Evolutionary conservation across 2,888 invertebrate species (phyloP).

Genomic region (Lithophane semibrunnea): DNA sequence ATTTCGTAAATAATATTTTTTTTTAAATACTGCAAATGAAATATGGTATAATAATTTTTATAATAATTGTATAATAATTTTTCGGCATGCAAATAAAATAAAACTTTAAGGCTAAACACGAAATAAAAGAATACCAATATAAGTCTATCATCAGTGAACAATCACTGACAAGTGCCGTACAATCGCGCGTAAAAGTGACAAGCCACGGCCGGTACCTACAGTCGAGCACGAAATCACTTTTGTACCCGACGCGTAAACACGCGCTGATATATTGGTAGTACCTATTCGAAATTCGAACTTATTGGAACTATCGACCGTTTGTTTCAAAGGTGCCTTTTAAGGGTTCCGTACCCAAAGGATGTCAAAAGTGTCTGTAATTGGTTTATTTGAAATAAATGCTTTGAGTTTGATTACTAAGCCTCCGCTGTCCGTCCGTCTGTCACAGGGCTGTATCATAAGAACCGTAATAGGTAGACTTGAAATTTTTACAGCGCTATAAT

Average conservation of each 20-base stretch:
- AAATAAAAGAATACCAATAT: slow-evolving; percentile 25
- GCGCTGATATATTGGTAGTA: slow-evolving; percentile 59
- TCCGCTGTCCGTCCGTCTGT: too few relatives aligned
- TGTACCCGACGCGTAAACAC: slow-evolving; percentile 64
- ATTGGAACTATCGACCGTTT: slow-evolving; percentile 59
- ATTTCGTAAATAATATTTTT: too few relatives aligned
- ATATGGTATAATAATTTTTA: too few relatives aligned
- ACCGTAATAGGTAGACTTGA: neutral
- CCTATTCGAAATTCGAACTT: slow-evolving; percentile 20
- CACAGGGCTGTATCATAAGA: neutral
- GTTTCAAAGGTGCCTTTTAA: slow-evolving; percentile 57
- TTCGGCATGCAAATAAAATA: neutral
- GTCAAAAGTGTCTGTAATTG: neutral
- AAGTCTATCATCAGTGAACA: slow-evolving; percentile 50
- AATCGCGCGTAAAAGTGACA: slow-evolving; percentile 63
- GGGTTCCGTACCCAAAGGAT: neutral
- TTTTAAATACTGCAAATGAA: too few relatives aligned
- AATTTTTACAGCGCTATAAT: neutral
- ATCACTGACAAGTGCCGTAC: slow-evolving; percentile 57
- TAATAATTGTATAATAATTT: too few relatives aligned
- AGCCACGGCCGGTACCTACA: slow-evolving; percentile 61
- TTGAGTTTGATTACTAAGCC: neutral
- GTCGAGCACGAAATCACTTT: slow-evolving; percentile 67
- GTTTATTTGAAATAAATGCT: neutral
- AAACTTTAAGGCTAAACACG: neutral